Percentiles rank a stretch among this genome's conserved stretches.
Evolutionary conservation across 2,797 vertebrate species (phyloP).

Genomic region (Odontamblyopus rebecca): DNA sequence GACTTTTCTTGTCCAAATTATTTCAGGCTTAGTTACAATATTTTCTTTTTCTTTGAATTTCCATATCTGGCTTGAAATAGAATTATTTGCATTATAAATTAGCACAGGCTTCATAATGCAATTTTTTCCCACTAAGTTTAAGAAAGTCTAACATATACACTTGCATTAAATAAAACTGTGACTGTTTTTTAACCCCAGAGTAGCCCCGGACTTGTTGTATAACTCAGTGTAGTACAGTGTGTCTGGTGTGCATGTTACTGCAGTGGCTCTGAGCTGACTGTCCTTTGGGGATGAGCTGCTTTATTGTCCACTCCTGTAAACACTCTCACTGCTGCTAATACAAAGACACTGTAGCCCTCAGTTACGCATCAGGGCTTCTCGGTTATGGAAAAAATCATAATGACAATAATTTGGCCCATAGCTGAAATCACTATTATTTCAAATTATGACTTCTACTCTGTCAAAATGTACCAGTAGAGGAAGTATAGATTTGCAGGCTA

Average conservation of each 20-base stretch:
- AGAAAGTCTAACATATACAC: too few relatives aligned
- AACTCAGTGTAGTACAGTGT: constrained; percentile 10
- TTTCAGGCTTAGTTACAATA: too few relatives aligned
- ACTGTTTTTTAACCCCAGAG: neutral
- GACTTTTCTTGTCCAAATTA: too few relatives aligned
- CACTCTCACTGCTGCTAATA: constrained; percentile 31
- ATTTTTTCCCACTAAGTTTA: neutral
- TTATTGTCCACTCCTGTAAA: constrained; percentile 46
- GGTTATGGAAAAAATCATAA: too few relatives aligned
- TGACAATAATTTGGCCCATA: too few relatives aligned
- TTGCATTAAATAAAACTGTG: neutral
- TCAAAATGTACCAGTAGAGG: too few relatives aligned
- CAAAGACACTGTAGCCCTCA: neutral
- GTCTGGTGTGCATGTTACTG: constrained; percentile 28
- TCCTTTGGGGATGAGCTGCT: constrained; percentile 45
- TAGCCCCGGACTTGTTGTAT: neutral
- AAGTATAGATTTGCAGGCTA: too few relatives aligned
- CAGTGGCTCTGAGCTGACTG: constrained; percentile 37
- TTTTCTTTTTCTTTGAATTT: too few relatives aligned
- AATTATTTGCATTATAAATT: neutral
- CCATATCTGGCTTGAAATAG: too few relatives aligned
- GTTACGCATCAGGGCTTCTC: neutral
- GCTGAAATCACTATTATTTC: too few relatives aligned
- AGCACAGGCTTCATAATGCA: neutral
- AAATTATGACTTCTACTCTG: neutral